Evolutionary conservation across 2,113 vertebrate genomes (phyloP).

Genomic region (Antennarius striatus): DNA sequence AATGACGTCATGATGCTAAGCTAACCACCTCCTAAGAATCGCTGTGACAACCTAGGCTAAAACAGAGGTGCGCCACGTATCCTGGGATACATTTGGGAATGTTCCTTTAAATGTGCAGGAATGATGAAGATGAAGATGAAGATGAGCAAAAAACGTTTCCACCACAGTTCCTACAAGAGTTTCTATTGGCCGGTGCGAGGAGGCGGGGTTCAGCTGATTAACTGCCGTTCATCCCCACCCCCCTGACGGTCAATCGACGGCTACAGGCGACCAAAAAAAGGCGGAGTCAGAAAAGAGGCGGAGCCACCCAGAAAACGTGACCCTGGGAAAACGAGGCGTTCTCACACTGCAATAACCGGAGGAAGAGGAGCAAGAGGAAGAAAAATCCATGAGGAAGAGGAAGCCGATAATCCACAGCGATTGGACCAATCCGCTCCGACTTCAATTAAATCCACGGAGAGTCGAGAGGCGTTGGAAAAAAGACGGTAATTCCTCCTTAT

Average conservation of each 20-base stretch:
- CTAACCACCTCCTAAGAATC: constrained; percentile 1
- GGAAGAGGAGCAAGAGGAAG: constrained; percentile 36
- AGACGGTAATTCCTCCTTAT: constrained; percentile 18
- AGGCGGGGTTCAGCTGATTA: constrained; percentile 46
- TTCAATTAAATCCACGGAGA: constrained; percentile 59
- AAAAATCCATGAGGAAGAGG: constrained; percentile 20
- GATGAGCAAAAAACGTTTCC: constrained; percentile 7
- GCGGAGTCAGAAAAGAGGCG: neutral
- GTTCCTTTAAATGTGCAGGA: constrained; percentile 8
- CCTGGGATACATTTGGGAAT: neutral
- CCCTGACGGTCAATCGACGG: constrained; percentile 64
- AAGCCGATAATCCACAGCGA: constrained; percentile 58
- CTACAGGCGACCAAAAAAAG: constrained; percentile 59
- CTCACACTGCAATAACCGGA: constrained; percentile 26
- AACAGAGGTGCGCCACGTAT: neutral
- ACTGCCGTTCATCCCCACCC: constrained; percentile 51
- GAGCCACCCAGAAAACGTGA: constrained; percentile 14
- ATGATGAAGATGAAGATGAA: neutral
- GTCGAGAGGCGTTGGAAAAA: constrained; percentile 23
- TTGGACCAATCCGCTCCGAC: constrained; percentile 39
- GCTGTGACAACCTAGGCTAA: constrained; percentile 15
- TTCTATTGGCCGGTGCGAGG: constrained; percentile 39
- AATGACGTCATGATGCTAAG: neutral
- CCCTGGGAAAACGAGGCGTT: constrained; percentile 29
- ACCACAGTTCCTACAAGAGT: constrained; percentile 31